Base-by-base conservation (phyloP, 2,888 invertebrate species). In the Ferdinandea cuprea region DNA sequence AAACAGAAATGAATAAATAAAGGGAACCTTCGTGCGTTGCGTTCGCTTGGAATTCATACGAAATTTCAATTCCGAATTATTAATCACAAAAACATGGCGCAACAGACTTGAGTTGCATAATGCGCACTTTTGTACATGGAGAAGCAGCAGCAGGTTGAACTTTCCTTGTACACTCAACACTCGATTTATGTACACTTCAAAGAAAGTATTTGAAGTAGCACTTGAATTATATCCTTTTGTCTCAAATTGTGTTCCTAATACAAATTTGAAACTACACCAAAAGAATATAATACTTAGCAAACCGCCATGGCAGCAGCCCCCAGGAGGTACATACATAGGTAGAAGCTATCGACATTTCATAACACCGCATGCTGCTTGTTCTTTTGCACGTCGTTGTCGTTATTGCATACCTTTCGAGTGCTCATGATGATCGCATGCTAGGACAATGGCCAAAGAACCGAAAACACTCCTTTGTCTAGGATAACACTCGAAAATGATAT, bases 201-300 rank as follows among this genome's bases (percentile, higher is more conserved):
- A 63, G 50, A 71, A 71, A 61, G 35, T 52, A 17, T 66, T 68
- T 68, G 25, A 72, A 78, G 72, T 83, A 78, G 21, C 78, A 78
- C 72, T 83, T 73, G 83, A 73, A 73, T 72, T 68, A 42, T 19
- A 44, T 78, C 63, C 68, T 68, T 77, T 83, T 83, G 78, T 78
- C 73, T 83, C 73, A 68, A 42, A 54, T 48, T 81, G 44, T 59
- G 8, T 48, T 13, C 35, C 58, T 44, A 58, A 74, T 35, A 50
- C 50, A 48, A n/a, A 37, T 46, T 17, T 40, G 54, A 40, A 54
- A 66, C 11, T 56, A 15, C 7, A 7, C 1, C 13, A 15, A 7
- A 40, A n/a, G 8, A 30, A 13, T 21, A 83, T 71, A 83, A 72
- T 58, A 37, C 30, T 21, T n/a, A 59, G 32, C 59, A 48, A 77